Base-by-base conservation (phyloP, 2,797 vertebrate species). In the Enteromius radiatus region DNA sequence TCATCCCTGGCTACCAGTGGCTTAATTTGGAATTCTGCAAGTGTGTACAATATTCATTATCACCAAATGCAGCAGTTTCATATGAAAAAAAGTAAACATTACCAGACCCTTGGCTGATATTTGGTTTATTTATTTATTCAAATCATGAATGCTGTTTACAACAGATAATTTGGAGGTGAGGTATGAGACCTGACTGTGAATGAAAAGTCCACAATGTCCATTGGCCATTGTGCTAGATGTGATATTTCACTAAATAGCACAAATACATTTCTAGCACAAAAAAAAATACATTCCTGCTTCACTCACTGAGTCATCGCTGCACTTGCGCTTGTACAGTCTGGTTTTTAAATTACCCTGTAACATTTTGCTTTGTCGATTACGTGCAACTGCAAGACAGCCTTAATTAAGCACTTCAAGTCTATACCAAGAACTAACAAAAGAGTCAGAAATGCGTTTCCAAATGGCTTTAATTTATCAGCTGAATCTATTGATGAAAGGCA, bases 1-100 rank as follows among this genome's bases (percentile, higher is more conserved):
- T 43, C 26, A 63, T 56, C 63, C 28, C 76, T 68, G 41, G 61
- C 84, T 56, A 68, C 83, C 73, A 52, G 73, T 68, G 70, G 80
- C 71, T 81, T 56, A 65, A 86, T 81, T 84, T 74, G n/a, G 47
- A 80, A 73, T 83, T 86, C 81, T 83, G 84, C 84, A 80, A 26
- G 76, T 92, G 92, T 91, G 88, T 88, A 86, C 85, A 88, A 89
- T 81, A 81, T 45, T 69, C 61, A 89, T 90, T 88, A 90, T 92
- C 89, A 90, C 88, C 85, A 89, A 92, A 91, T 91, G 90, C 90
- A 90, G 87, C 90, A 86, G 89, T 91, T 93, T 91, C 88, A 86
- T 71, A 65, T 12, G 78, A 77, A 84, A 89, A 85, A 80, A 87
- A 89, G 89, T 80, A 89, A 91, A 85, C 78, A 73, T 63, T 36